A percentile compares a stretch with the other conserved stretches of the same genome.
Conservation (phyloP, 2,113 vertebrate species). For the Rallus limicola region DNA sequence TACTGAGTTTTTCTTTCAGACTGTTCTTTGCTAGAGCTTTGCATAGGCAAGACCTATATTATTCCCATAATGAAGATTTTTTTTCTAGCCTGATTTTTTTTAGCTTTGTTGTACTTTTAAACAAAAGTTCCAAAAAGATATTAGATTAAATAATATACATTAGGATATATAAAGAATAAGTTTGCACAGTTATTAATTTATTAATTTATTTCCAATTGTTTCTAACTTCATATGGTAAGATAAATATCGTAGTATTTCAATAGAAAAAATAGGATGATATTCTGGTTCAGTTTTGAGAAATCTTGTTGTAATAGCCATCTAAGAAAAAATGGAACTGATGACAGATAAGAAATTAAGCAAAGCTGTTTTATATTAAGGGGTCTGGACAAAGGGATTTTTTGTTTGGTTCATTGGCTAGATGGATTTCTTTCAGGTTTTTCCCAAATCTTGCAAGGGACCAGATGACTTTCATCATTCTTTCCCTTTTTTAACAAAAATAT, state of each 20-base stretch:
- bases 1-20: slow-evolving; percentile 41
- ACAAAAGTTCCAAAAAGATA: neutral
- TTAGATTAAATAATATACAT: neutral
- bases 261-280: neutral
- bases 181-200: neutral
- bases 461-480: neutral
- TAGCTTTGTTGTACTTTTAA: neutral
- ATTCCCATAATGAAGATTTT: neutral
- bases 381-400: slow-evolving; percentile 29
- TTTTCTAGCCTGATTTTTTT: neutral
- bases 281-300: neutral
- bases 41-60: neutral
- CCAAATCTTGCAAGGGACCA: neutral
- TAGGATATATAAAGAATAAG: neutral
- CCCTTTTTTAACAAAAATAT: neutral
- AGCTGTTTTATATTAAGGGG: slow-evolving; percentile 23
- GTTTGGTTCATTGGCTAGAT: neutral
- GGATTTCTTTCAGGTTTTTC: neutral
- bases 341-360: slow-evolving; percentile 54
- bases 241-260: neutral
- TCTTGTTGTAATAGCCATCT: neutral
- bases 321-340: slow-evolving; percentile 31
- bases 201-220: neutral
- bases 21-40: neutral
- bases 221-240: neutral